phyloP scores from a whole-genome alignment of 2,113 vertebrate species.

The Ceuthmochares aereus region DNA sequence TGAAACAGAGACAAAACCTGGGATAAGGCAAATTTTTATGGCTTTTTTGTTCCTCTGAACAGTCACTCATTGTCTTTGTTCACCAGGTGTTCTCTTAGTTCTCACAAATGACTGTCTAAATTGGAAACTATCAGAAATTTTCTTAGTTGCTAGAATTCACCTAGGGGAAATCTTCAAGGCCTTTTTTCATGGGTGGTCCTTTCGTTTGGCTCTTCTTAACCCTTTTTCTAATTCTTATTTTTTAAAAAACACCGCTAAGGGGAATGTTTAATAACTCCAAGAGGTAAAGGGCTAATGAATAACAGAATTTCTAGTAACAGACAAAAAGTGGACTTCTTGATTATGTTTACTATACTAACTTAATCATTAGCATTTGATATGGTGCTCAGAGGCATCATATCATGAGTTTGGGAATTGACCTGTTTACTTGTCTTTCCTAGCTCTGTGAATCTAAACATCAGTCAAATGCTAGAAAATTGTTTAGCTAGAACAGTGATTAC shows the following conservation, averaged over 20 bases:
- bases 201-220: not conserved
- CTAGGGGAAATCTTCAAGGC: not conserved
- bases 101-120: slow-evolving; percentile 8
- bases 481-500: not conserved
- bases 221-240: not conserved
- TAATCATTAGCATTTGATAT: slow-evolving; percentile 28
- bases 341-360: slow-evolving; percentile 28
- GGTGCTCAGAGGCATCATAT: not conserved
- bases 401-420: slow-evolving; percentile 7
- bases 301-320: not conserved
- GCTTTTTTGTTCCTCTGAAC: not conserved
- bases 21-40: not conserved
- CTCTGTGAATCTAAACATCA: slow-evolving; percentile 4
- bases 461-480: slow-evolving; percentile 34
- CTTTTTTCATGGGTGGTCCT: slow-evolving; percentile 43
- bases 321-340: slow-evolving; percentile 1
- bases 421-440: slow-evolving; percentile 35
- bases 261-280: not conserved
- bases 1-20: not conserved
- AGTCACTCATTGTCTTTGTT: slow-evolving; percentile 4
- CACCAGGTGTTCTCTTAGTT: slow-evolving; percentile 48
- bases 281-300: not conserved
- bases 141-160: not conserved
- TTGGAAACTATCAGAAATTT: not conserved
- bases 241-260: not conserved